Conservation (phyloP, 2,888 invertebrate genomes). For the Drosophila gaucha region DNA sequence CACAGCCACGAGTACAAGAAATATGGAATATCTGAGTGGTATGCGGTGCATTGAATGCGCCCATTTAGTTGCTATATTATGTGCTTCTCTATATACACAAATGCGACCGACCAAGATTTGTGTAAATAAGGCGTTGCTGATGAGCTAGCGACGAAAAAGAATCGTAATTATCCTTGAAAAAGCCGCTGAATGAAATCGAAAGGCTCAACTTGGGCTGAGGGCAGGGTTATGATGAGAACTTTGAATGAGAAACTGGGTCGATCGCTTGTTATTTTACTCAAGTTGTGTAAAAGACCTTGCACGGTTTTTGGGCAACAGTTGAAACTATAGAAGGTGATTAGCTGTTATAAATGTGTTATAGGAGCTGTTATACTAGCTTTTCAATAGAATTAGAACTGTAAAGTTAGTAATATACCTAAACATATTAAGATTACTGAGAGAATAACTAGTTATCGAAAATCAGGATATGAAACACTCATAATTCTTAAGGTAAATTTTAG, state of each 20-base stretch:
- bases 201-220: slow-evolving; percentile 3
- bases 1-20: background rate
- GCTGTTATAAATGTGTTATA: slow-evolving; percentile 4
- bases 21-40: slow-evolving; percentile 7
- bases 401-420: background rate
- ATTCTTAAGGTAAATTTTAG: no score
- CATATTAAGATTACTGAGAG: no score
- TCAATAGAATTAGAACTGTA: background rate
- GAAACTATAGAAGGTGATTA: background rate
- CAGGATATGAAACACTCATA: no score
- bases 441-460: no score
- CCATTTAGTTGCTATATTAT: slow-evolving; percentile 51
- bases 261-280: slow-evolving; percentile 11
- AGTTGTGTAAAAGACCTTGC: slow-evolving; percentile 41
- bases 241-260: slow-evolving; percentile 46
- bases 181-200: slow-evolving; percentile 28
- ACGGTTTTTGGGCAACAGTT: slow-evolving; percentile 6
- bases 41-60: slow-evolving; percentile 50
- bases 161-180: slow-evolving; percentile 50
- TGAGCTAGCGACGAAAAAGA: slow-evolving; percentile 32
- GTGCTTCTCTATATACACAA: background rate
- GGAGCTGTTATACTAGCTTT: background rate
- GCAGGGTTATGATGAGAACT: slow-evolving; percentile 16
- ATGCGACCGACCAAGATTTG: slow-evolving; percentile 58
- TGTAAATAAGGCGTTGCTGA: slow-evolving; percentile 70